Conservation (phyloP, 37 sponge, comb jelly and placozoan genomes). For the Ianthella basta region DNA sequence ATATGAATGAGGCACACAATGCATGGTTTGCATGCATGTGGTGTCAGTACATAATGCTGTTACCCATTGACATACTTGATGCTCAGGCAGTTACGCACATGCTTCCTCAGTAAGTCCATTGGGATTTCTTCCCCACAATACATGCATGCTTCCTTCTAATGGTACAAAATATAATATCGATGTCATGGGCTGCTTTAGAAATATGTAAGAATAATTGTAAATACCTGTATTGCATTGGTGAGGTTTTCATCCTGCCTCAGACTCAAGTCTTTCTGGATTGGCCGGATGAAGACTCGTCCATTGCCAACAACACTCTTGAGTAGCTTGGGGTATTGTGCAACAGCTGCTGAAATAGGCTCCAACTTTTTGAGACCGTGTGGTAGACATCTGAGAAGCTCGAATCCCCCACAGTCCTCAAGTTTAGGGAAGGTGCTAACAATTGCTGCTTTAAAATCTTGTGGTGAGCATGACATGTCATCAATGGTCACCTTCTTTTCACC, state of each 20-base stretch:
- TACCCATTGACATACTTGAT: no score
- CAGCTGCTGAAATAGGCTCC: constrained; percentile 22
- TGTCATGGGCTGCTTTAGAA: background rate
- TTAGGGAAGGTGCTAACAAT: constrained; percentile 23
- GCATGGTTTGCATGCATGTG: no score
- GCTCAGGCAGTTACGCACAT: no score
- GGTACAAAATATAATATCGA: background rate
- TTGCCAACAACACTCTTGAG: constrained; percentile 29
- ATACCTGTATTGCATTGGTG: background rate
- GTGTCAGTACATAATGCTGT: no score
- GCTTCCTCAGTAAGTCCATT: no score
- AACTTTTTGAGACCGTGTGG: constrained; percentile 24
- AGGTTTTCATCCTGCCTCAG: background rate
- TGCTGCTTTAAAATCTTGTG: constrained; percentile 5
- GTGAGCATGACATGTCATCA: constrained; percentile 30
- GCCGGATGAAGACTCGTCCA: constrained; percentile 36
- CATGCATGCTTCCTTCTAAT: constrained; percentile 1
- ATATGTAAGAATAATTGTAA: background rate
- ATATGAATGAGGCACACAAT: no score
- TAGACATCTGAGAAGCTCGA: constrained; percentile 39
- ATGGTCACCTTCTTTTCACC: constrained; percentile 35
- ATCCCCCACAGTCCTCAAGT: constrained; percentile 33
- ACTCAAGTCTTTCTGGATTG: constrained; percentile 43
- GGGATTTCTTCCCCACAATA: background rate
- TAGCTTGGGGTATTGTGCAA: constrained; percentile 8